Conservation (phyloP, 2,113 vertebrate genomes). For the Actenoides hombroni region DNA sequence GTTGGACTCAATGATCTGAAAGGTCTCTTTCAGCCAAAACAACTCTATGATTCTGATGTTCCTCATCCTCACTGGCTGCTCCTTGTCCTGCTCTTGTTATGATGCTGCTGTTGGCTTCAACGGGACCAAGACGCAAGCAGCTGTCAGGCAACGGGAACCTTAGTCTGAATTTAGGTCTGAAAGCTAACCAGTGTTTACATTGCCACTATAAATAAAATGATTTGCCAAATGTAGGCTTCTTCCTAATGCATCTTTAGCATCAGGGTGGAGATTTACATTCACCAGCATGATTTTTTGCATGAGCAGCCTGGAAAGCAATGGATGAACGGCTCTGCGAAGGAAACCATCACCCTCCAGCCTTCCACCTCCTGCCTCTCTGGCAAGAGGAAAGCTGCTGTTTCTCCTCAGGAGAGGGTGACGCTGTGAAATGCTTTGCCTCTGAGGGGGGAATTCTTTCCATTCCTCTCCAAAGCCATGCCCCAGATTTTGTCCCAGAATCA, state of each 20-base stretch:
- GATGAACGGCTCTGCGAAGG: background rate
- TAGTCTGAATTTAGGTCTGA: background rate
- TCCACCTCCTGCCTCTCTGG: fast-evolving
- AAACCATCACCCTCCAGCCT: background rate
- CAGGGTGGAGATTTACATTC: background rate
- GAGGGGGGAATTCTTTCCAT: background rate
- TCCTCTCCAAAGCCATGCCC: background rate
- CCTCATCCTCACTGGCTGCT: background rate
- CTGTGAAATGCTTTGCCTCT: background rate
- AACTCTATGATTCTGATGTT: background rate
- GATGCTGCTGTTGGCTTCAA: background rate
- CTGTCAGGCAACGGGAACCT: background rate
- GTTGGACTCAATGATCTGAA: background rate
- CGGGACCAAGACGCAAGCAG: too few species aligned
- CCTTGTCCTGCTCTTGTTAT: background rate
- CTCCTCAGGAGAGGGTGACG: background rate
- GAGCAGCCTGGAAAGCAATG: background rate
- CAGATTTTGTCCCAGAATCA: background rate
- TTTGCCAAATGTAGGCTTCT: background rate
- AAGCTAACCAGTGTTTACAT: background rate
- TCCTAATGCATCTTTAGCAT: background rate
- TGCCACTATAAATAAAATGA: background rate
- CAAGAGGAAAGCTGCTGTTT: background rate
- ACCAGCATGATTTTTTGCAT: background rate
- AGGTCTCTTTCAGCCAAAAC: background rate